phyloP scores from a whole-genome alignment of 2,888 invertebrate species.

The Thalpophila matura region DNA sequence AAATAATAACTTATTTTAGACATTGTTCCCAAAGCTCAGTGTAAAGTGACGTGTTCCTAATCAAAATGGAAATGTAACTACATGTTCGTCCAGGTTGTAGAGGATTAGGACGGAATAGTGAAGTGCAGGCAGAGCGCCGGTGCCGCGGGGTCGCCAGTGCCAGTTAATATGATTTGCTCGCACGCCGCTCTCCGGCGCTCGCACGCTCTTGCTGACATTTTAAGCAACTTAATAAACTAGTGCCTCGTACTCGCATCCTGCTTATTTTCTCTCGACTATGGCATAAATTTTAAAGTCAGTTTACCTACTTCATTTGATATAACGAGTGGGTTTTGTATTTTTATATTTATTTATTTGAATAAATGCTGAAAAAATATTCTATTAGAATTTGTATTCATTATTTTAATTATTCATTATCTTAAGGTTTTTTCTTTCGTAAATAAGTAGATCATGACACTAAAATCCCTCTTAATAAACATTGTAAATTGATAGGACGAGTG shows the following conservation, averaged over 20 bases:
- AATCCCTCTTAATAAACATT: no score
- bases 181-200: constrained; percentile 52
- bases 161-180: constrained; percentile 83
- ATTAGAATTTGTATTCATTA: no score
- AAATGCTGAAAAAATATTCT: no score
- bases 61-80: constrained; percentile 49
- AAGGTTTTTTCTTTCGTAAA: no score
- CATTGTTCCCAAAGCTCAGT: no score
- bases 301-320: constrained; percentile 34
- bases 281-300: constrained; percentile 47
- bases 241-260: constrained; percentile 63
- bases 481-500: no score
- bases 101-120: constrained; percentile 72
- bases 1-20: no score
- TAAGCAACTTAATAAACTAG: constrained; percentile 82
- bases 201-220: constrained; percentile 72
- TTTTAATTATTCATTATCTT: not conserved
- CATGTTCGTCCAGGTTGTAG: constrained; percentile 52
- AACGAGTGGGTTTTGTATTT: constrained; percentile 6
- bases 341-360: not conserved
- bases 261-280: constrained; percentile 63
- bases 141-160: constrained; percentile 63
- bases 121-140: constrained; percentile 63
- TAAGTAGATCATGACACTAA: no score
- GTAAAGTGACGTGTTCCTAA: constrained; percentile 29